Conservation (phyloP, 2,797 vertebrate species). For the Argentina silus region DNA sequence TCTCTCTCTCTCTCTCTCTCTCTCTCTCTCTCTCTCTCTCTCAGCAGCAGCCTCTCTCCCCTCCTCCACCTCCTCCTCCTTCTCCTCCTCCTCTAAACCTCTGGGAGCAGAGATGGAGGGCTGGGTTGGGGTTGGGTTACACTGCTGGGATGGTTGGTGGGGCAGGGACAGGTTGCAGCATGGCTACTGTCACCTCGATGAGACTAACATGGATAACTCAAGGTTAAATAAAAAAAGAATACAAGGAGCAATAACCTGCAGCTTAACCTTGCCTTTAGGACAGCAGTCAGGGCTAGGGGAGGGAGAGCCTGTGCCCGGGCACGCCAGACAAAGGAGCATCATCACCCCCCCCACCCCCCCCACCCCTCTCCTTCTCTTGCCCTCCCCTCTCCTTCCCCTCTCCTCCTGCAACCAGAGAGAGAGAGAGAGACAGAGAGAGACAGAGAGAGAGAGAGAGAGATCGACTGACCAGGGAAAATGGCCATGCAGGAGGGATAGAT, state of each 20-base stretch:
- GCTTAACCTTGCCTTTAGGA: slow-evolving; percentile 63
- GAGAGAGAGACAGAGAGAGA: neutral
- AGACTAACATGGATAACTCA: too few species aligned
- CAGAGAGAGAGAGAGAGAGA: neutral
- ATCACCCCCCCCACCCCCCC: slow-evolving; percentile 3
- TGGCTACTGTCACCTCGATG: neutral
- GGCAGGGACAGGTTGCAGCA: slow-evolving; percentile 51
- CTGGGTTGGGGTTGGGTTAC: slow-evolving; percentile 83
- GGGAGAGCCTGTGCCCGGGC: neutral
- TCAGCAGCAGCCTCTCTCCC: too few species aligned
- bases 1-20: neutral
- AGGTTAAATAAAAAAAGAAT: neutral
- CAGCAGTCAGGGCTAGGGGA: slow-evolving; percentile 20
- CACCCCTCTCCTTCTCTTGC: neutral
- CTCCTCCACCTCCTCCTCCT: too few species aligned
- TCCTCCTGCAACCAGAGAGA: neutral
- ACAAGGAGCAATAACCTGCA: slow-evolving; percentile 15
- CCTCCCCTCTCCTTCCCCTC: neutral
- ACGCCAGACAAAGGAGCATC: slow-evolving; percentile 50
- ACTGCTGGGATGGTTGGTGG: slow-evolving; percentile 59
- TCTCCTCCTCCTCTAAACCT: slow-evolving; percentile 23
- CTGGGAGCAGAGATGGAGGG: slow-evolving; percentile 58
- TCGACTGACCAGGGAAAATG: neutral
- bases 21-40: neutral
- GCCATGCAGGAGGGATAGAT: neutral